Evolutionary conservation across 2,888 invertebrate genomes (phyloP), one percentile per base, ranked within the genome.

Genomic region (Rambutsinella grinnellia): DNA sequence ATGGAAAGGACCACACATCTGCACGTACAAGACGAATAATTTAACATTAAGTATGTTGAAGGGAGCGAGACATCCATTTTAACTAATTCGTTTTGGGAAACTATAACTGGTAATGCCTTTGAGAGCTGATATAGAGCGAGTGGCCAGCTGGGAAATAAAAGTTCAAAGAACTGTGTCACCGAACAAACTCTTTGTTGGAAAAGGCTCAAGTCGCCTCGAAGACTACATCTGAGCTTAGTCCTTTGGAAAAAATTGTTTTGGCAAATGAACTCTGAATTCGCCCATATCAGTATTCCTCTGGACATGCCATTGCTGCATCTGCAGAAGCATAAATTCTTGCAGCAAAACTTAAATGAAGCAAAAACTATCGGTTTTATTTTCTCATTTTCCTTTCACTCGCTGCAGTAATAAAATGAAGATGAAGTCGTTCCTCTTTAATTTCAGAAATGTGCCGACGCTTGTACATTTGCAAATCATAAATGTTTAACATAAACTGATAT

Each of bases 81-180:
- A 36, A 27, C 57, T 67, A 67, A 67, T 67, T 66, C 47, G 56
- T 57, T 44, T 66, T 19, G 56, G 58, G 57, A 24, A 61, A 19
- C 46, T 27, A 5, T n/a, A 49, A 17, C n/a, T 49, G 15, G 5
- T 49, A 13, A 5, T 36, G 36, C 36, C 5, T 8, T 49, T 49
- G 13, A 49, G 49, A n/a, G n/a, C n/a, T n/a, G n/a, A n/a, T n/a
- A n/a, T n/a, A 49, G n/a, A n/a, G 3, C 15, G 6, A 13, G 8
- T 5, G 49, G 19, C 49, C 49, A 49, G 49, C 49, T 17, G 19
- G 19, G 49, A 17, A n/a, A 5, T 13, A 10, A 49, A 49, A 53
- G 57, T 71, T 71, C 71, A 71, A 63, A 63, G 63, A 71, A 71
- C 56, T 57, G 46, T 71, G 63, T 71, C 63, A 63, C 26, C 67